Percentiles rank a stretch among this genome's conserved stretches.
These are phyloP conservation scores for Linnaemya vulpina DNA, from an alignment of 2,888 invertebrate genomes.

Conservation along the genomic window DNA sequence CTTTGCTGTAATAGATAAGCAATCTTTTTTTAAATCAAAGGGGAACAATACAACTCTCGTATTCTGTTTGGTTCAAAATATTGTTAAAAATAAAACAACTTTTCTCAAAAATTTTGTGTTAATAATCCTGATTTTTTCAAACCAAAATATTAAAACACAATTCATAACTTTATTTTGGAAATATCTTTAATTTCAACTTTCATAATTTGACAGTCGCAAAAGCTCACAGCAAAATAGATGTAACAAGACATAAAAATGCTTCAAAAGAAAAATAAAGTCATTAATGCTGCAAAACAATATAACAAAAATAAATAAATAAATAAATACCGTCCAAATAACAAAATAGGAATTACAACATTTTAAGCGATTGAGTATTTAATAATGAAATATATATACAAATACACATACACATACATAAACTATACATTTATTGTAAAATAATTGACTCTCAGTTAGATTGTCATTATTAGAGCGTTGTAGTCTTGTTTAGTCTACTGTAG, in stretches of 20 bases:
- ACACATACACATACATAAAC: not conserved
- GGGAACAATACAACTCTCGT: no score
- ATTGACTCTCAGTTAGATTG: slow-evolving; percentile 46
- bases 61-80: no score
- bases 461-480: slow-evolving; percentile 16
- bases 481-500: slow-evolving; percentile 7
- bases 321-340: not conserved
- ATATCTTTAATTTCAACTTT: not conserved
- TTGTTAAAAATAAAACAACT: no score
- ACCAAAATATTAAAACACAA: not conserved
- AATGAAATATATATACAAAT: slow-evolving; percentile 3
- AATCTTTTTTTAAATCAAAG: no score
- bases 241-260: not conserved
- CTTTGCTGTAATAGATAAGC: no score
- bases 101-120: no score
- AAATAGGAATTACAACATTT: slow-evolving; percentile 39
- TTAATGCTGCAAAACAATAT: slow-evolving; percentile 4
- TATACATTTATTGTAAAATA: slow-evolving; percentile 6
- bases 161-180: not conserved
- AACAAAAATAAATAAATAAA: not conserved
- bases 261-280: not conserved
- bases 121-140: no score
- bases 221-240: not conserved
- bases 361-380: not conserved
- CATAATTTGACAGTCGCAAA: slow-evolving; percentile 1